Conservation (phyloP, 1,140 invertebrate genomes). For the Dendroctonus ponderosae region DNA sequence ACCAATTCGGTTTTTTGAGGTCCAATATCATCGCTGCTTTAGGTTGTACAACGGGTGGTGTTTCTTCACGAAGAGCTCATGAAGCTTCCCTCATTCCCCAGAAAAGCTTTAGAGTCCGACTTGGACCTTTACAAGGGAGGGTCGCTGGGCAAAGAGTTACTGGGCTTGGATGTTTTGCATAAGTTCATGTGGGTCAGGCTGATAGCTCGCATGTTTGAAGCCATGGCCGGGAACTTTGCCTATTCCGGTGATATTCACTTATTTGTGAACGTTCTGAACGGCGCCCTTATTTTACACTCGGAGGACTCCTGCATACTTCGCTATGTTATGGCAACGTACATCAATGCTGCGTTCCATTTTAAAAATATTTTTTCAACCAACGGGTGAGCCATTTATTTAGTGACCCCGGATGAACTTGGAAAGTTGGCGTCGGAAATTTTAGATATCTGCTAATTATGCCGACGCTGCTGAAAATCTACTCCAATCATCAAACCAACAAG, state of each 20-base stretch:
- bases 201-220: conserved; percentile 96
- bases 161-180: conserved; percentile 93
- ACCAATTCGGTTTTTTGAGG: not conserved
- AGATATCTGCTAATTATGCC: conserved; percentile 97
- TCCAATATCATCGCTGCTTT: conserved; percentile 22
- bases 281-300: conserved; percentile 93
- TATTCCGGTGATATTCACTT: conserved; percentile 96
- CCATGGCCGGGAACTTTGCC: conserved; percentile 97
- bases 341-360: conserved; percentile 97
- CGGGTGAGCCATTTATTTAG: conserved; percentile 62
- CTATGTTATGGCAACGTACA: conserved; percentile 94
- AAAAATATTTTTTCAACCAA: conserved; percentile 99
- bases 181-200: conserved; percentile 98
- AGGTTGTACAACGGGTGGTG: conserved; percentile 92
- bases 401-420: not conserved
- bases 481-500: conserved; percentile 96
- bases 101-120: conserved; percentile 96
- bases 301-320: conserved; percentile 94
- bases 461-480: conserved; percentile 93
- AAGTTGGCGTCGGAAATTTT: conserved; percentile 32
- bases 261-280: conserved; percentile 97
- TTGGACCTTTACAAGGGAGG: conserved; percentile 91
- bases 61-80: conserved; percentile 99
- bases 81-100: conserved; percentile 96
- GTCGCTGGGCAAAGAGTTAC: conserved; percentile 85